Conservation (phyloP, 2,113 vertebrate species). For the Coryphaenoides rupestris region DNA sequence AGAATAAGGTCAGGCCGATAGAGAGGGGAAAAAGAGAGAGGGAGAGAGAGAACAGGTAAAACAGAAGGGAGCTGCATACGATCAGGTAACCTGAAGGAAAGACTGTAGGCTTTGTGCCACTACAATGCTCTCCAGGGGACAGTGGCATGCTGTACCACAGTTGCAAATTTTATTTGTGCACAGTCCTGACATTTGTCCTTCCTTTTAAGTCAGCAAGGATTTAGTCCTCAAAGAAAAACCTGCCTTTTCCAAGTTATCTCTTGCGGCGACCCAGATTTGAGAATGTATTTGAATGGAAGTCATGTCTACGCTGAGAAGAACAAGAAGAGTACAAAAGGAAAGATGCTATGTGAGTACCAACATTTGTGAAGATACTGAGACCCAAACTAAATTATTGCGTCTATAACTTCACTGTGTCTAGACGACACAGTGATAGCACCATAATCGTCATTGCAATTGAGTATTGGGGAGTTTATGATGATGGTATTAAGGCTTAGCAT, state of each 20-base stretch:
- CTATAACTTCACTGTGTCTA: no score
- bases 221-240: not conserved
- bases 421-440: no score
- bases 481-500: no score
- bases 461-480: no score
- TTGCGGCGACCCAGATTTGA: not conserved
- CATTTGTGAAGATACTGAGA: not conserved
- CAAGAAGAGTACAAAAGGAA: slow-evolving; percentile 48
- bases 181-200: not conserved
- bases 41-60: slow-evolving; percentile 1
- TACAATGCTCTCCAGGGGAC: slow-evolving; percentile 3
- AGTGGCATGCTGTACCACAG: not conserved
- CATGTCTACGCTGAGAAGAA: slow-evolving; percentile 35
- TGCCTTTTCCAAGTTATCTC: not conserved
- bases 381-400: no score
- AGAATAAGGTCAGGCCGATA: no score
- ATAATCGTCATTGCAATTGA: no score
- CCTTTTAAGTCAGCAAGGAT: not conserved
- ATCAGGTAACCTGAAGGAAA: not conserved
- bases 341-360: slow-evolving; percentile 54
- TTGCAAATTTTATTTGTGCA: not conserved
- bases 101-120: not conserved
- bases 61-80: not conserved
- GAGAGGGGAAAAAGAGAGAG: not conserved
- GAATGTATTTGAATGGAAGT: slow-evolving; percentile 52